phyloP scores from a whole-genome alignment of 2,113 vertebrate species.

The Ciconia maguari region DNA sequence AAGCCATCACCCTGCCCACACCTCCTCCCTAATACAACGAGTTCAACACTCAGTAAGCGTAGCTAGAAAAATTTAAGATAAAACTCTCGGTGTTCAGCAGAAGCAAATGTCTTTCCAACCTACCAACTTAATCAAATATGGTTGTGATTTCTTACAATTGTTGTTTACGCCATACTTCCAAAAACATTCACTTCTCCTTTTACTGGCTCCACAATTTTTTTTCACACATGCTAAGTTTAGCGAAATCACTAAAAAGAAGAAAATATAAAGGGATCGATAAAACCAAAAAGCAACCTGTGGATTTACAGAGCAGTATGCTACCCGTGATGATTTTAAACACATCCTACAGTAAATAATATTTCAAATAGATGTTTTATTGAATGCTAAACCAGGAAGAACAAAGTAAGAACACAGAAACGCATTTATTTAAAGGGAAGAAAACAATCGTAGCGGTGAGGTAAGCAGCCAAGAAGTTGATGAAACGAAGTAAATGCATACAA shows the following conservation, averaged over 20 bases:
- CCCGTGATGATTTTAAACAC: accelerated
- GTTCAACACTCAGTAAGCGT: not conserved
- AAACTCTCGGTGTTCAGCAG: not conserved
- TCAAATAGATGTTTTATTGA: not conserved
- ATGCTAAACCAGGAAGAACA: not conserved
- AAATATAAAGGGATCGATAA: not conserved
- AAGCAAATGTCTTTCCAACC: not conserved
- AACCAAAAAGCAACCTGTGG: not conserved
- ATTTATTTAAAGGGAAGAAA: not conserved
- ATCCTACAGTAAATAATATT: accelerated
- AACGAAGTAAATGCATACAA: not conserved
- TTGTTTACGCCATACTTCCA: not conserved
- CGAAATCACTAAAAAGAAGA: not conserved
- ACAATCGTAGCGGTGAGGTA: accelerated
- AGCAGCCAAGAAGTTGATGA: not conserved
- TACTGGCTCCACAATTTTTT: not conserved
- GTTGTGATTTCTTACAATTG: not conserved
- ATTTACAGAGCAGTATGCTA: not conserved
- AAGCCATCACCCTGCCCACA: not conserved
- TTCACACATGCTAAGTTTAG: no score
- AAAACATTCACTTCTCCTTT: not conserved
- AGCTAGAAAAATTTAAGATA: not conserved
- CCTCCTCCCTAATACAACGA: not conserved
- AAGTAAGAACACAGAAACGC: accelerated
- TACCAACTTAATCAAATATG: not conserved